Conservation (phyloP, 2,888 invertebrate genomes). For the Heliconius sara region DNA sequence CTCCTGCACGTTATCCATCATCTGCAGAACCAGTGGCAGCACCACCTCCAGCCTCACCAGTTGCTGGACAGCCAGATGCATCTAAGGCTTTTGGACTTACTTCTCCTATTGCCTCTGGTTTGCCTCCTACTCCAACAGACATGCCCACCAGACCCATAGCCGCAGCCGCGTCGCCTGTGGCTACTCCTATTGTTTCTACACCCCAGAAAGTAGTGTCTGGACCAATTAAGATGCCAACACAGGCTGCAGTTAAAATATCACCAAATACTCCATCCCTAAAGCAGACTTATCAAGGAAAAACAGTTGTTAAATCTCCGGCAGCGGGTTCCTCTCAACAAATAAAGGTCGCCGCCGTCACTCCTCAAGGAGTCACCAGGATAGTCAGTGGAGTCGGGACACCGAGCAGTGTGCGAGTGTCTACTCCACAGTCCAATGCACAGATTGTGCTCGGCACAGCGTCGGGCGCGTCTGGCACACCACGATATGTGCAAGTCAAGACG, state of each 20-base stretch:
- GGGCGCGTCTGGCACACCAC: slow-evolving; percentile 66
- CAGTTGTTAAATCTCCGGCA: slow-evolving; percentile 66
- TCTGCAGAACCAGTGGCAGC: slow-evolving; percentile 74
- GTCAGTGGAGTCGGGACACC: slow-evolving; percentile 73
- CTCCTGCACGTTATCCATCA: slow-evolving; percentile 75
- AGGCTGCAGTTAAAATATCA: slow-evolving; percentile 73
- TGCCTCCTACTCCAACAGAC: slow-evolving; percentile 55
- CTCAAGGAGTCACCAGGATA: slow-evolving; percentile 75
- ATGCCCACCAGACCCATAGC: slow-evolving; percentile 59
- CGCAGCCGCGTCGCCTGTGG: slow-evolving; percentile 61
- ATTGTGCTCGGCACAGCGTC: slow-evolving; percentile 67
- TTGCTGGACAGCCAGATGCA: slow-evolving; percentile 67
- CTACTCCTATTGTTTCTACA: slow-evolving; percentile 62
- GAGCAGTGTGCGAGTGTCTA: slow-evolving; percentile 69
- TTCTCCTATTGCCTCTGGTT: slow-evolving; percentile 61
- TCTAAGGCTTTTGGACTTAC: slow-evolving; percentile 71
- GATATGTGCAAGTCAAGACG: slow-evolving; percentile 77
- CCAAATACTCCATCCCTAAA: slow-evolving; percentile 71
- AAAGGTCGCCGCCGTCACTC: slow-evolving; percentile 75
- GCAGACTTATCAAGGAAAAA: slow-evolving; percentile 69
- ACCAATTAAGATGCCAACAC: slow-evolving; percentile 66
- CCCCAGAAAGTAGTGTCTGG: slow-evolving; percentile 72
- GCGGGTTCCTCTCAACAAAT: slow-evolving; percentile 73
- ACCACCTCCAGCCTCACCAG: slow-evolving; percentile 72
- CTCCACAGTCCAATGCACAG: slow-evolving; percentile 71